phyloP scores from a whole-genome alignment of 2,113 vertebrate species.

The Morone saxatilis region DNA sequence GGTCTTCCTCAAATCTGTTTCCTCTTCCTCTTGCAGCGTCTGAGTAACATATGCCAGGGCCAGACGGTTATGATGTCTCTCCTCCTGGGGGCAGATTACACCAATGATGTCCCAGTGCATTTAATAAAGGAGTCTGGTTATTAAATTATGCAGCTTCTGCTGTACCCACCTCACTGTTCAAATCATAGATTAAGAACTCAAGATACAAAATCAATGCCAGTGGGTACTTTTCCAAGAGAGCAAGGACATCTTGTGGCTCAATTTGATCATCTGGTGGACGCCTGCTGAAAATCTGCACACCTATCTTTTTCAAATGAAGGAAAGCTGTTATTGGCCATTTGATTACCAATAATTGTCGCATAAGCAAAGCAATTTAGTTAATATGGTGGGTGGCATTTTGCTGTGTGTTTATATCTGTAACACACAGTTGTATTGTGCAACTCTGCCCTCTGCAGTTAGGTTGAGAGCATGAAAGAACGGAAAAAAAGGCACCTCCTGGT shows the following conservation, averaged over 20 bases:
- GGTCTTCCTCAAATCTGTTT: constrained; percentile 36
- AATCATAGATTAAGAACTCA: constrained; percentile 75
- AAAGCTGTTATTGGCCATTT: constrained; percentile 13
- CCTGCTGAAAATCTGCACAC: constrained; percentile 78
- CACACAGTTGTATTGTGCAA: constrained; percentile 41
- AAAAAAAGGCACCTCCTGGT: constrained; percentile 73
- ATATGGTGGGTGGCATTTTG: neutral
- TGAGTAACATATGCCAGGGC: constrained; percentile 71
- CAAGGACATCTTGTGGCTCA: constrained; percentile 59
- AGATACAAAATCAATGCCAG: constrained; percentile 72
- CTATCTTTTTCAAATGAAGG: constrained; percentile 65
- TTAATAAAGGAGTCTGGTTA: constrained; percentile 24
- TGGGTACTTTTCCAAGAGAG: constrained; percentile 70
- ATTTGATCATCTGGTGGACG: constrained; percentile 56
- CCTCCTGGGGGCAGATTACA: constrained; percentile 68
- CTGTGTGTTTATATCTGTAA: neutral
- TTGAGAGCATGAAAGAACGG: constrained; percentile 1
- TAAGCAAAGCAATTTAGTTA: constrained; percentile 17
- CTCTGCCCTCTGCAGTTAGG: constrained; percentile 73
- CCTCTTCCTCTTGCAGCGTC: constrained; percentile 41
- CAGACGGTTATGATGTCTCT: constrained; percentile 78
- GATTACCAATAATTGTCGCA: constrained; percentile 5
- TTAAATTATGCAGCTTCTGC: constrained; percentile 23
- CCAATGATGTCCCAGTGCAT: constrained; percentile 32
- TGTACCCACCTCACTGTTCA: constrained; percentile 73